Evolutionary conservation across 2,113 vertebrate genomes (phyloP).

Genomic region (Nothoprocta pentlandii): DNA sequence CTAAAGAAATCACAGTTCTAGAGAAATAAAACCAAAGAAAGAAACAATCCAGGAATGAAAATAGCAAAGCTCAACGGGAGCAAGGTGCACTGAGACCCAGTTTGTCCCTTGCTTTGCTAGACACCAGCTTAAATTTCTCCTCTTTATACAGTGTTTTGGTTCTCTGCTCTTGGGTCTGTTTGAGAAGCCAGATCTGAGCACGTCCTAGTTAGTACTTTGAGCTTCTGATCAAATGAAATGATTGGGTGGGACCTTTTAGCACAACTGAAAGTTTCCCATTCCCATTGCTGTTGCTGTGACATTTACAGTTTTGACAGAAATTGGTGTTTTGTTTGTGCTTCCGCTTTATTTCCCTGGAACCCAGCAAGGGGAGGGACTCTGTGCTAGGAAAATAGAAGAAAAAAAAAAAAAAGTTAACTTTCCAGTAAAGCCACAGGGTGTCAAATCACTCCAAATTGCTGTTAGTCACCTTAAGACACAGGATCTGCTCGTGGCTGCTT

Average conservation of each 20-base stretch:
- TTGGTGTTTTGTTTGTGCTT: background rate
- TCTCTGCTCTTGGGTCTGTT: background rate
- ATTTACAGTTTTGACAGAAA: background rate
- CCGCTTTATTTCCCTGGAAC: conserved; percentile 20
- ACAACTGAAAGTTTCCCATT: background rate
- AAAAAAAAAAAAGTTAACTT: background rate
- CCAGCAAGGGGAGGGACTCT: background rate
- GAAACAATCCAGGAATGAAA: background rate
- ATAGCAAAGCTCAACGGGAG: background rate
- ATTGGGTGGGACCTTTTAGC: background rate
- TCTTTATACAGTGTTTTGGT: background rate
- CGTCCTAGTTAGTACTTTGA: background rate
- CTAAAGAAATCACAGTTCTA: background rate
- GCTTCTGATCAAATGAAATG: no score
- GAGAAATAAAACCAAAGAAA: background rate
- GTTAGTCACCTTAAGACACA: conserved; percentile 49
- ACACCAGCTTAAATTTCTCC: background rate
- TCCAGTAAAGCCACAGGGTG: conserved; percentile 23
- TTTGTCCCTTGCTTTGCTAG: background rate
- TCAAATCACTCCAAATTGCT: background rate
- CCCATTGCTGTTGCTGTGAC: background rate
- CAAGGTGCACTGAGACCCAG: background rate
- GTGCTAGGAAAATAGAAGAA: no score
- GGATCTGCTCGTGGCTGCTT: background rate
- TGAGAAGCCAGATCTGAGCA: background rate